Evolutionary conservation across 2,113 vertebrate species (phyloP), one percentile per base, ranked within the genome.

Genomic region (Hymenochirus boettgeri): DNA sequence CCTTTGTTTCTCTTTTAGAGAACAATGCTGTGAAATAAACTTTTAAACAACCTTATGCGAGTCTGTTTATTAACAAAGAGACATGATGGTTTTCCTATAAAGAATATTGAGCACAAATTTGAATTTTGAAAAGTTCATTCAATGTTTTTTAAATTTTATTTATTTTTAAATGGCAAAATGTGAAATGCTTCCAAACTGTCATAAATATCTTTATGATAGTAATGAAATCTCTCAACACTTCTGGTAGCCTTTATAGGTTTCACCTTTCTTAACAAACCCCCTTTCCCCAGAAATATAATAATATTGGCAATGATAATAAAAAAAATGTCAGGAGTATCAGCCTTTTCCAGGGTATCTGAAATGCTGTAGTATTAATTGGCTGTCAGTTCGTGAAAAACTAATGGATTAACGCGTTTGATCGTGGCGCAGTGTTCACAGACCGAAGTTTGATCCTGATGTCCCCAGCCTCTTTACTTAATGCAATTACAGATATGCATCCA

Each of bases 401-500:
- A 87, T 76, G 82, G 88, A 93, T 93, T 93, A 93, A 93, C 79
- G 80, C 77, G 77, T 86, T 81, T 85, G 83, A 91, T 91, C 80
- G 70, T 80, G 88, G 80, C 72, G 69, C 78, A 80, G 81, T 82
- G 85, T 71, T 85, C 67, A 72, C 84, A 74, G 84, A 82, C 76
- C 82, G 76, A 75, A 77, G 85, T 86, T 89, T 85, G 84, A 83
- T 84, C 84, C 85, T 83, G 79, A 74, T 71, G 55, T 86, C 83
- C 84, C 80, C 74, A 80, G 83, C 80, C 80, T 88, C 82, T 81
- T 85, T 80, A 70, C 82, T 90, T 90, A 81, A 85, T 83, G 81
- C 90, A 91, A 90, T 92, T 92, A 93, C 89, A 90, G 90, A 92
- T 93, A 85, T 83, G 91, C 89, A 87, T 90, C 84, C 89, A 89